Percentiles rank a stretch among this genome's conserved stretches.
Conservation (phyloP, 1,140 invertebrate genomes). For the Trichogramma pretiosum region DNA sequence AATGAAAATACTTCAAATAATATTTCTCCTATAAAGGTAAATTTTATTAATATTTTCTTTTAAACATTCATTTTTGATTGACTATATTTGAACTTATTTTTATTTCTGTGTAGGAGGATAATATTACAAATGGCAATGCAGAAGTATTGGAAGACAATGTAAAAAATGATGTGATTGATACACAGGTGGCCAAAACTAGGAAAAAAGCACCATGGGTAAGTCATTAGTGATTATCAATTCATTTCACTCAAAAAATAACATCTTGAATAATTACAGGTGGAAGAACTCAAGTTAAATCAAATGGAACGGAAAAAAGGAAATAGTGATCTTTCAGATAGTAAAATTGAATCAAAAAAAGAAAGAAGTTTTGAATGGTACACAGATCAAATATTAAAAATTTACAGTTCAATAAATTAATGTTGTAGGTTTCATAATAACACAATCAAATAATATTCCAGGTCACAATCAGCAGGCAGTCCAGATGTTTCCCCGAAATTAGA, state of each 20-base stretch:
- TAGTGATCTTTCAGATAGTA: slow-evolving; percentile 29
- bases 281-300: slow-evolving; percentile 41
- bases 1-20: slow-evolving; percentile 15
- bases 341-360: slow-evolving; percentile 36
- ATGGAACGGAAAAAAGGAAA: slow-evolving; percentile 35
- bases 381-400: not conserved
- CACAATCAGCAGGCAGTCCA: slow-evolving; percentile 10
- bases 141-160: slow-evolving; percentile 26
- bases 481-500: slow-evolving; percentile 25
- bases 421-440: not conserved
- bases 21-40: not conserved
- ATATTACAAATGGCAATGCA: slow-evolving; percentile 36
- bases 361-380: slow-evolving; percentile 25
- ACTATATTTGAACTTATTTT: slow-evolving; percentile 7
- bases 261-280: slow-evolving; percentile 25
- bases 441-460: slow-evolving; percentile 16
- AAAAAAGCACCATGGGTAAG: slow-evolving; percentile 40
- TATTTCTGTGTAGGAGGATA: slow-evolving; percentile 30
- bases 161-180: slow-evolving; percentile 31
- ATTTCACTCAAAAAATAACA: too few species aligned
- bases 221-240: too few species aligned
- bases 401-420: not conserved
- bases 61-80: too few species aligned
- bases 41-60: not conserved
- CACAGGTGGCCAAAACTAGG: slow-evolving; percentile 28